phyloP scores from a whole-genome alignment of 2,113 vertebrate genomes.

The Merops nubicus region DNA sequence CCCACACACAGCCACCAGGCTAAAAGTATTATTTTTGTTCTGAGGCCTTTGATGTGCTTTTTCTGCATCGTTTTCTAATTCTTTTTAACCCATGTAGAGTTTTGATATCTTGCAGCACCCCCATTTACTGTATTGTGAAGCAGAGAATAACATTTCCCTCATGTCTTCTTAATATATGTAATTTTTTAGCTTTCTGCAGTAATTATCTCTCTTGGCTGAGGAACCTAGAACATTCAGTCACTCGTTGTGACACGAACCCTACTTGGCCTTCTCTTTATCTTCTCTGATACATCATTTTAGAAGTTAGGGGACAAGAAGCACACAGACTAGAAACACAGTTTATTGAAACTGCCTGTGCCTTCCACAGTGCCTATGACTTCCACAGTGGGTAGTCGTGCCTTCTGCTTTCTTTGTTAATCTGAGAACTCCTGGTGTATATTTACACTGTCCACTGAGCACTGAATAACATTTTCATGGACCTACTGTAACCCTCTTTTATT shows the following conservation, averaged over 20 bases:
- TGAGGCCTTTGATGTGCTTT: not conserved
- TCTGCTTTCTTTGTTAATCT: not conserved
- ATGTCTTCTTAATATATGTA: not conserved
- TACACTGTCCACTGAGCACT: fast-evolving
- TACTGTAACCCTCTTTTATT: not conserved
- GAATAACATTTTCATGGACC: not conserved
- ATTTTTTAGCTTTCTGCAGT: not conserved
- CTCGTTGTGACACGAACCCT: fast-evolving
- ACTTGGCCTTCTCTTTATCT: not conserved
- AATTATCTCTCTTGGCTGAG: not conserved
- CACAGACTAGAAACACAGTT: not conserved
- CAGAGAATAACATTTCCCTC: not conserved
- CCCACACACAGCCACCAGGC: not conserved
- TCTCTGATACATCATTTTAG: not conserved
- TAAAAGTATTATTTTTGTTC: not conserved
- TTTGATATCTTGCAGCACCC: not conserved
- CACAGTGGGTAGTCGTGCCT: not conserved
- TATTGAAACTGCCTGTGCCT: not conserved
- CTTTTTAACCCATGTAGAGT: not conserved
- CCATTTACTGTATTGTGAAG: not conserved
- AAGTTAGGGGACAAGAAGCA: not conserved
- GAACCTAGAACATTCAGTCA: not conserved
- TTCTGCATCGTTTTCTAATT: not conserved
- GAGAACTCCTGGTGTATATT: not conserved
- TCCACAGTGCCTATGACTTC: too few relatives aligned